A percentile compares a stretch with the other conserved stretches of the same genome.
Conservation (phyloP, 1,140 invertebrate species). For the Pseudomyrmex cubaensis region DNA sequence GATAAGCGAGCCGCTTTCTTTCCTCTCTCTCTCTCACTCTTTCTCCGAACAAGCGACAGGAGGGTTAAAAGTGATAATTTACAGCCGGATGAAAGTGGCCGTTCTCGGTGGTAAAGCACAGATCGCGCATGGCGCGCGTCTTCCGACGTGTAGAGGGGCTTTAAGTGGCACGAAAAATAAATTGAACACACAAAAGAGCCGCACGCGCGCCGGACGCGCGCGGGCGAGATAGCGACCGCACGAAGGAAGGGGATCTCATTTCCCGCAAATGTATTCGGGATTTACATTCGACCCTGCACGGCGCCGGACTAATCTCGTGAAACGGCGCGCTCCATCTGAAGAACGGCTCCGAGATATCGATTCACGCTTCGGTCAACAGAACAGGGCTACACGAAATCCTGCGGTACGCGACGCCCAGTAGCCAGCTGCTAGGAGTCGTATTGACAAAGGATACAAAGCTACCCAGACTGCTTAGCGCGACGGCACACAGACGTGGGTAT, state of each 20-base stretch:
- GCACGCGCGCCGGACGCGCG: conserved; percentile 18
- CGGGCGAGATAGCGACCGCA: conserved; percentile 35
- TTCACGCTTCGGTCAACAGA: conserved; percentile 77
- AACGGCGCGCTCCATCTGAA: conserved; percentile 71
- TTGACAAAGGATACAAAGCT: conserved; percentile 75
- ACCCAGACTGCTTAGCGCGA: conserved; percentile 44
- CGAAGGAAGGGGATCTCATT: conserved; percentile 17
- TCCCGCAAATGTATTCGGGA: conserved; percentile 70
- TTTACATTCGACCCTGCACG: conserved; percentile 66
- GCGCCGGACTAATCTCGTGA: conserved; percentile 75
- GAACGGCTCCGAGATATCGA: conserved; percentile 75
- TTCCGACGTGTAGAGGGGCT: conserved; percentile 43
- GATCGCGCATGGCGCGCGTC: conserved; percentile 20
- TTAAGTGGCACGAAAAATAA: conserved; percentile 65
- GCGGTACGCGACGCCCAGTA: conserved; percentile 26
- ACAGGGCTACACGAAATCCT: conserved; percentile 45
- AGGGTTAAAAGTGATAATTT: conserved; percentile 66
- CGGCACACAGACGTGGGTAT: conserved; percentile 59
- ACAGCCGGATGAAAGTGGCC: conserved; percentile 45
- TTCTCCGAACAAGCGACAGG: conserved; percentile 13
- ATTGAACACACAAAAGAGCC: conserved; percentile 45
- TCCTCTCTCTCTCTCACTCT: too few species aligned
- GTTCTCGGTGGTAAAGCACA: conserved; percentile 25
- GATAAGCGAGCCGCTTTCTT: conserved; percentile 49
- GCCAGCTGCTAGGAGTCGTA: conserved; percentile 58